These are phyloP conservation scores for Drosophila kepulauana DNA, from an alignment of 1,140 invertebrate genomes.

Conservation along the genomic window DNA sequence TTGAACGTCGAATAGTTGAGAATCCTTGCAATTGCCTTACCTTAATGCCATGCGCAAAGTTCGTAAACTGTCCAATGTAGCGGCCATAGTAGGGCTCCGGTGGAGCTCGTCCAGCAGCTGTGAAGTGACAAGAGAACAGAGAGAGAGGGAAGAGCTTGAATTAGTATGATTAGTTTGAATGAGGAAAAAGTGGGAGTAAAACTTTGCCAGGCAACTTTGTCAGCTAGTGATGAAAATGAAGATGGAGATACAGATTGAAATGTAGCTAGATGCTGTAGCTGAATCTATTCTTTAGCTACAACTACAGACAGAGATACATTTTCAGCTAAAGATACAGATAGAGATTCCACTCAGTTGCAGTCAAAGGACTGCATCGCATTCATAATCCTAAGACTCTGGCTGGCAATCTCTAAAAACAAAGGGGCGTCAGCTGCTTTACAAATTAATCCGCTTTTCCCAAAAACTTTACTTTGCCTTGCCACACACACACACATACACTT, in stretches of 20 bases:
- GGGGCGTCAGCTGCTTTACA: slow-evolving; percentile 54
- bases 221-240: slow-evolving; percentile 13
- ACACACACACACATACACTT: slow-evolving; percentile 50
- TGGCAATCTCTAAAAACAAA: slow-evolving; percentile 47
- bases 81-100: slow-evolving; percentile 91
- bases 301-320: background rate
- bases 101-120: slow-evolving; percentile 82
- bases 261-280: background rate
- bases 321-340: slow-evolving; percentile 6
- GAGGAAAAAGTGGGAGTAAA: background rate
- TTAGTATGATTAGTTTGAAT: slow-evolving; percentile 12
- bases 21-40: slow-evolving; percentile 45
- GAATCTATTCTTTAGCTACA: background rate
- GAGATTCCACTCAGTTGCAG: background rate
- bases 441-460: slow-evolving; percentile 67
- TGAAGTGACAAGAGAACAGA: background rate
- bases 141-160: background rate
- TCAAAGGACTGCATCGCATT: slow-evolving; percentile 49
- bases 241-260: background rate
- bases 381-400: slow-evolving; percentile 59
- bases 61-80: slow-evolving; percentile 89
- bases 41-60: slow-evolving; percentile 90
- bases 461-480: slow-evolving; percentile 47
- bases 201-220: slow-evolving; percentile 20
- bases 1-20: background rate